Percentiles rank a stretch among this genome's conserved stretches.
Evolutionary conservation across 2,888 invertebrate species (phyloP).

Genomic region (Osmoderma eremita): DNA sequence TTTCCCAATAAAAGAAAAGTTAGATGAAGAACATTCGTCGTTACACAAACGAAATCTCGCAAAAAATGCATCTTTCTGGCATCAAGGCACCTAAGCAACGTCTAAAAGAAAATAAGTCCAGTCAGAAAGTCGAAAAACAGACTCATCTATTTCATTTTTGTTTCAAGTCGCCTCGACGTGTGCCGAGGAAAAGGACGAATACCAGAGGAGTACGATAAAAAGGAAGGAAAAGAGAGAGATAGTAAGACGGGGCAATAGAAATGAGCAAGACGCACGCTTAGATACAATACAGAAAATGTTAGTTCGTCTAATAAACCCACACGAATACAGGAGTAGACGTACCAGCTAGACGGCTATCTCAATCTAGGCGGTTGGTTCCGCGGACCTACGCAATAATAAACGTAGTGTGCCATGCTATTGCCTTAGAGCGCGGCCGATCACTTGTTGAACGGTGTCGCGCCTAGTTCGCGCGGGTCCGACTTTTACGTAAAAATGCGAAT

Average conservation of each 20-base stretch:
- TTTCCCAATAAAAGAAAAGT: too few species aligned
- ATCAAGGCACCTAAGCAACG: too few species aligned
- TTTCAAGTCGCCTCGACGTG: too few species aligned
- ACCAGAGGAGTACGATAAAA: neutral
- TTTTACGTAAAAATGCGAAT: constrained; percentile 17
- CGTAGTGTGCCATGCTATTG: constrained; percentile 45
- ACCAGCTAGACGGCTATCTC: constrained; percentile 20
- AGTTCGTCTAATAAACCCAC: neutral
- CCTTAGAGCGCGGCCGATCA: constrained; percentile 41
- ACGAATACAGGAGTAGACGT: neutral
- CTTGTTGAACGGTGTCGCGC: constrained; percentile 45
- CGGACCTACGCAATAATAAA: constrained; percentile 50
- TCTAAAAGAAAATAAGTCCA: too few species aligned
- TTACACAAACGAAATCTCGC: too few species aligned
- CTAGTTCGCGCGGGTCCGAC: constrained; percentile 36
- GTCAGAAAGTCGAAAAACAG: too few species aligned
- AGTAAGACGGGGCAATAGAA: neutral
- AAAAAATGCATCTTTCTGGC: too few species aligned
- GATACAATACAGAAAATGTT: constrained; percentile 19
- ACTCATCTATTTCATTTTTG: too few species aligned
- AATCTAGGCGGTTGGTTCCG: constrained; percentile 35
- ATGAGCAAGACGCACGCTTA: neutral
- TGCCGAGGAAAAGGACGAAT: too few species aligned
- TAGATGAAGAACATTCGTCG: too few species aligned
- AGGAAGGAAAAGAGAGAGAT: neutral